Percentiles rank a stretch among this genome's conserved stretches.
phyloP scores from a whole-genome alignment of 1,140 invertebrate genomes.

The Pectinophora gossypiella region DNA sequence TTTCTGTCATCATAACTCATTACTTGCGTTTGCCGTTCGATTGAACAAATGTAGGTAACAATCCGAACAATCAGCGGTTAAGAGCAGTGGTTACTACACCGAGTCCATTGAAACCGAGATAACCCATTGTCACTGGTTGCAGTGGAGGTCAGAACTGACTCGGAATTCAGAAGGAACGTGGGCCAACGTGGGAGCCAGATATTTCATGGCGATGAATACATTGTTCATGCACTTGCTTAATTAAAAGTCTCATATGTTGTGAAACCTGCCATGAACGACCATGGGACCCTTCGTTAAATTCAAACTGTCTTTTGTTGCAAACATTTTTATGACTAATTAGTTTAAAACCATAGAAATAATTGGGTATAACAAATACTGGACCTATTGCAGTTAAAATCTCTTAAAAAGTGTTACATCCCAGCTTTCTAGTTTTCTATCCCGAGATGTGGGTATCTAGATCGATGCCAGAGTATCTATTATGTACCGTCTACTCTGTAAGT shows the following conservation, averaged over 20 bases:
- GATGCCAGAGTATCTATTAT: conserved; percentile 28
- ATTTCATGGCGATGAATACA: not conserved
- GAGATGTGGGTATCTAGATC: conserved; percentile 51
- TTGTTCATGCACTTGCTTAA: not conserved
- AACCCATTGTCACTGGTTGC: conserved; percentile 32
- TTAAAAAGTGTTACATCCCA: conserved; percentile 7
- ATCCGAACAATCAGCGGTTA: conserved; percentile 30
- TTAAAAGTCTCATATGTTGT: not conserved
- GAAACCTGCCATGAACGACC: not conserved
- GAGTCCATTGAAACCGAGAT: conserved; percentile 17
- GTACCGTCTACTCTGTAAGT: conserved; percentile 20
- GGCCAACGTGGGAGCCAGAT: not conserved
- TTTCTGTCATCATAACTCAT: not conserved
- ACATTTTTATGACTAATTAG: not conserved
- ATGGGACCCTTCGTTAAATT: not conserved
- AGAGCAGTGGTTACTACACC: conserved; percentile 15
- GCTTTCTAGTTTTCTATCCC: conserved; percentile 33
- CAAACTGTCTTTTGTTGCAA: not conserved
- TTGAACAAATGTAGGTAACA: conserved; percentile 10
- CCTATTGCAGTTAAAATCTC: conserved; percentile 6
- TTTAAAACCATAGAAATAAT: conserved; percentile 6
- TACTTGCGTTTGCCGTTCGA: not conserved
- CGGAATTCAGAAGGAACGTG: not conserved
- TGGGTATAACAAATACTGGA: conserved; percentile 9
- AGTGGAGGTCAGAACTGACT: conserved; percentile 9